Percentiles rank a stretch among this genome's conserved stretches.
phyloP scores from a whole-genome alignment of 2,888 invertebrate genomes.

The Trichogramma evanescens region DNA sequence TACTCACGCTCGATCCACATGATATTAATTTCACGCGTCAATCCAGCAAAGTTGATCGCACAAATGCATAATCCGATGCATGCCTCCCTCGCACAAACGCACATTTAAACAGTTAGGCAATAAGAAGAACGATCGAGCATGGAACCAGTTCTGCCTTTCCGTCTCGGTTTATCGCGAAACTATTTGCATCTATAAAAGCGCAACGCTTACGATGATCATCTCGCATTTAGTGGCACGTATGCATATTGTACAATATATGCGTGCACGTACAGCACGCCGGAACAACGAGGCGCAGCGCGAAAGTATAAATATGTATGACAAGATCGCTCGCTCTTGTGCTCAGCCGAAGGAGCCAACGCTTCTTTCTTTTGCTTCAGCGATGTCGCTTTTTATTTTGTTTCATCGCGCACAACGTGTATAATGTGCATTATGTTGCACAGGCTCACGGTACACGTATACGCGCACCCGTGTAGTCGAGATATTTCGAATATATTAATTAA shows the following conservation, averaged over 20 bases:
- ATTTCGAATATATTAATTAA: conserved; percentile 12
- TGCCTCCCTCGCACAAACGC: not conserved
- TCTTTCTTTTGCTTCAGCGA: no score
- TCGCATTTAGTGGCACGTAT: conserved; percentile 23
- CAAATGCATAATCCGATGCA: conserved; percentile 3
- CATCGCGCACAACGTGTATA: no score
- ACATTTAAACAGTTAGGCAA: not conserved
- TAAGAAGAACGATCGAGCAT: not conserved
- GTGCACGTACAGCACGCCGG: not conserved
- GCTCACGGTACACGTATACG: no score
- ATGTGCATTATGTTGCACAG: no score
- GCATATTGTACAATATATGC: conserved; percentile 23
- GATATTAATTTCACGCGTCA: no score
- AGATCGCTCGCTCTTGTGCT: no score
- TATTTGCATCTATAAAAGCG: conserved; percentile 35
- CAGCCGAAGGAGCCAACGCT: no score
- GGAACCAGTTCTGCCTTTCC: conserved; percentile 28
- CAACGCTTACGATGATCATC: conserved; percentile 37
- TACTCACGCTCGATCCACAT: no score
- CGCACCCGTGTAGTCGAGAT: not conserved
- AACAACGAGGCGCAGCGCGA: no score
- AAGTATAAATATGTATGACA: no score
- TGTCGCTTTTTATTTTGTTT: no score
- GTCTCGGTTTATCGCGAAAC: conserved; percentile 24
- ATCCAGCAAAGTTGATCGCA: no score